Evolutionary conservation across 1,140 invertebrate species (phyloP).

Genomic region (Neodiprion virginianus): DNA sequence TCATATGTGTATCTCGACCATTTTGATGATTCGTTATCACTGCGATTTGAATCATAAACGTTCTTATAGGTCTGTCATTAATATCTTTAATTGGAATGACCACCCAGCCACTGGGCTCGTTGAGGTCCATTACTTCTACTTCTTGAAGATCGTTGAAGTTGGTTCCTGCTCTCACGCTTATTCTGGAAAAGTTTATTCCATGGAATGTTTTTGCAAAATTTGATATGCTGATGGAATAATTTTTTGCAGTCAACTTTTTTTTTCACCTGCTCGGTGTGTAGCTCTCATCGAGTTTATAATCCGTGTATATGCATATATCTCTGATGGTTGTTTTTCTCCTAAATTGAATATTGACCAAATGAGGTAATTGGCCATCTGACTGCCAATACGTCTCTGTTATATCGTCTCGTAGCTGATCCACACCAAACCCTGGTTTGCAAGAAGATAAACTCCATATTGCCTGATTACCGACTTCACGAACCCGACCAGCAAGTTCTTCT

Average conservation of each 20-base stretch:
- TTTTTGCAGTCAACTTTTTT: not conserved
- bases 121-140: constrained; percentile 92
- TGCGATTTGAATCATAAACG: constrained; percentile 97
- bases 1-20: constrained; percentile 96
- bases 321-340: constrained; percentile 93
- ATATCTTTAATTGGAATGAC: constrained; percentile 91
- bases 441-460: constrained; percentile 98
- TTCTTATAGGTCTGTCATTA: constrained; percentile 85
- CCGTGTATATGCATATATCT: constrained; percentile 96
- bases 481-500: constrained; percentile 76
- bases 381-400: constrained; percentile 99
- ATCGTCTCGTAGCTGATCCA: constrained; percentile 95
- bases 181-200: constrained; percentile 63
- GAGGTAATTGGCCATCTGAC: constrained; percentile 97
- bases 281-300: constrained; percentile 98
- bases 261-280: constrained; percentile 91
- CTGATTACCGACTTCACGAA: constrained; percentile 93
- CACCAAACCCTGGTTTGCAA: constrained; percentile 98
- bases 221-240: not conserved
- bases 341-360: constrained; percentile 98
- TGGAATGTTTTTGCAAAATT: constrained; percentile 3
- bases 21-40: constrained; percentile 98
- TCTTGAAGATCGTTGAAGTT: constrained; percentile 99
- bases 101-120: constrained; percentile 96
- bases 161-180: constrained; percentile 93